Base-by-base conservation (phyloP, 1,140 invertebrate genomes). In the Trichonephila inaurata region DNA sequence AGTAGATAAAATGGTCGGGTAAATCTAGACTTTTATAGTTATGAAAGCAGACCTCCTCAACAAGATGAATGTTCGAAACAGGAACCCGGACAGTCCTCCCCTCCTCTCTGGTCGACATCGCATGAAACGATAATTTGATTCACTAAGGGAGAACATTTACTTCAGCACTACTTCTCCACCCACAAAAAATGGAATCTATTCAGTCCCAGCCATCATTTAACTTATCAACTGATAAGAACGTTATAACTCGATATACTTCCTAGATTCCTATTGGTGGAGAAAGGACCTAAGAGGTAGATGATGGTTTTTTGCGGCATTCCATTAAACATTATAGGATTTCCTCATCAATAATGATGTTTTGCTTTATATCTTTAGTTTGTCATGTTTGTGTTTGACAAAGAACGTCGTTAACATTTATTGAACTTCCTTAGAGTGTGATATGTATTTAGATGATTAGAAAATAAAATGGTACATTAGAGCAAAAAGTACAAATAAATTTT, bases 1-100 rank as follows among this genome's bases (percentile, higher is more conserved):
- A 64, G 60, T 24, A 28, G 60, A 87, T 62, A 33, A 62, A 62
- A 33, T 7, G 85, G 85, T 44, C 19, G 90, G n/a, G 28, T 83
- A 60, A 81, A 91, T 91, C n/a, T 69, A 90, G 51, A n/a, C 51
- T 60, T 44, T 91, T 91, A 85, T 91, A 82, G 72, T 60, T 91
- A 91, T 85, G 90, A 83, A 91, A 83, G 62, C 90, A 21, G 61
- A 69, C 19, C 16, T 33, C n/a, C n/a, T 83, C 16, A 83, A 28
- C 18, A 62, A 91, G 60, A 91, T 91, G 82, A 85, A 91, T 91
- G 90, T 85, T 90, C 40, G 12, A 60, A 24, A 58, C 89, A 60
- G 89, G 44, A 44, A 6, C 28, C 24, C 61, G 10, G 21, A 66
- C 61, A 7, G 5, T n/a, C 28, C n/a, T 28, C 14, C 40, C 19